Evolutionary conservation across 2,113 vertebrate species (phyloP), one percentile per base, ranked within the genome.

Genomic region (Cyprinodon tularosa): DNA sequence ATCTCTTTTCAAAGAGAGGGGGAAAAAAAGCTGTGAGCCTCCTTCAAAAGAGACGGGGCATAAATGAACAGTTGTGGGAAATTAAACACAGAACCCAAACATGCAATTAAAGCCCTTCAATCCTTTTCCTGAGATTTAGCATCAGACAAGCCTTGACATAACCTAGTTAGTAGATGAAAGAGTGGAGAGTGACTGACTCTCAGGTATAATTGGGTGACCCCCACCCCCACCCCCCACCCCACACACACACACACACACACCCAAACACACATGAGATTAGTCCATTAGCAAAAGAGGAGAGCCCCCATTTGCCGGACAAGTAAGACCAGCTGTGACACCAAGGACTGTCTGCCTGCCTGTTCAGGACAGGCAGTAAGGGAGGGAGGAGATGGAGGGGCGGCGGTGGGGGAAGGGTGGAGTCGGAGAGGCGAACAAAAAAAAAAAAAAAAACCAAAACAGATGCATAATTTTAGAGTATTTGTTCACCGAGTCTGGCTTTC

Each of bases 321-420:
- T 89, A 90, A 82, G 84, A 90, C 91, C 90, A 91, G 92, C 93
- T 94, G 93, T 90, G 91, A 91, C 91, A 89, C 78, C 72, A 89
- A 83, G 89, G 44, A 48, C 82, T 77, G 81, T 38, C 72, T 78
- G 81, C 78, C 50, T 53, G 50, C 14, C 77, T 65, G 71, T 40
- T 82, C 17, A 48, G 84, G 76, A n/a, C 39, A 70, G 61, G 64
- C 64, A 10, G 62, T n/a, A 36, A 22, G 62, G 74, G 75, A 8
- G 64, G 80, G 71, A 59, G 14, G 62, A 83, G 8, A 78, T 13
- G 77, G 81, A 4, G 80, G 79, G 20, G 50, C 1, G 50, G 2
- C 62, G 88, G 82, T 74, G 87, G 85, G 86, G 88, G 82, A 86
- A 76, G 85, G 87, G 78, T 79, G 83, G 78, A 81, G 88, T 81